Percentiles rank a stretch among this genome's conserved stretches.
These are phyloP conservation scores for fruit fly (Drosophila melanogaster) DNA, from an alignment of 1,140 invertebrate genomes.

Conservation along the genomic window DNA sequence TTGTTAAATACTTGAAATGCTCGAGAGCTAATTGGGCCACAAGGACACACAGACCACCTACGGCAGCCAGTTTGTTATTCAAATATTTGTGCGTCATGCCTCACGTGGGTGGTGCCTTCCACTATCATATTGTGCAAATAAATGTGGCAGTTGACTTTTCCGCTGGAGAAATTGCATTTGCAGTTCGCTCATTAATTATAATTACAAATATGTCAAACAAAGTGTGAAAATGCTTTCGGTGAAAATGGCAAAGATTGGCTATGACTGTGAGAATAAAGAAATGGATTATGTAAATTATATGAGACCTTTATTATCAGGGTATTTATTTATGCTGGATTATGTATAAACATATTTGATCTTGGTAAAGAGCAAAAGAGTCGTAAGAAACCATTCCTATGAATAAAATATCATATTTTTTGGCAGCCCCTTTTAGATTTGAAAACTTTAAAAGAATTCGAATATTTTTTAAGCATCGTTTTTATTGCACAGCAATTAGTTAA, in stretches of 20 bases:
- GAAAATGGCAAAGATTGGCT: constrained; percentile 3
- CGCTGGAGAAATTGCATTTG: constrained; percentile 33
- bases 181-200: constrained; percentile 74
- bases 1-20: constrained; percentile 8
- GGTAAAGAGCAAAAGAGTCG: too few species aligned
- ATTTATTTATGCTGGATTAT: too few species aligned
- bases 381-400: too few species aligned
- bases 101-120: background rate
- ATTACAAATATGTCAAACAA: constrained; percentile 61
- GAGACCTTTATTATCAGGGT: too few species aligned
- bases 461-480: constrained; percentile 11
- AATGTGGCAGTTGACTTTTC: constrained; percentile 32
- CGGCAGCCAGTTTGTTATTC: constrained; percentile 19
- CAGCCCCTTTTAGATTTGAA: background rate
- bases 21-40: constrained; percentile 55
- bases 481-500: constrained; percentile 43
- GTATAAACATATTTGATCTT: too few species aligned
- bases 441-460: background rate
- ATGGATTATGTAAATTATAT: too few species aligned
- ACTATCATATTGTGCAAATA: constrained; percentile 21
- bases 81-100: constrained; percentile 23
- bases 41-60: constrained; percentile 35
- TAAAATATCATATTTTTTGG: too few species aligned
- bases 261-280: too few species aligned
- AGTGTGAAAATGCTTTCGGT: constrained; percentile 35